Base-by-base conservation (phyloP, 2,888 invertebrate species). In the Melieria omissa region DNA sequence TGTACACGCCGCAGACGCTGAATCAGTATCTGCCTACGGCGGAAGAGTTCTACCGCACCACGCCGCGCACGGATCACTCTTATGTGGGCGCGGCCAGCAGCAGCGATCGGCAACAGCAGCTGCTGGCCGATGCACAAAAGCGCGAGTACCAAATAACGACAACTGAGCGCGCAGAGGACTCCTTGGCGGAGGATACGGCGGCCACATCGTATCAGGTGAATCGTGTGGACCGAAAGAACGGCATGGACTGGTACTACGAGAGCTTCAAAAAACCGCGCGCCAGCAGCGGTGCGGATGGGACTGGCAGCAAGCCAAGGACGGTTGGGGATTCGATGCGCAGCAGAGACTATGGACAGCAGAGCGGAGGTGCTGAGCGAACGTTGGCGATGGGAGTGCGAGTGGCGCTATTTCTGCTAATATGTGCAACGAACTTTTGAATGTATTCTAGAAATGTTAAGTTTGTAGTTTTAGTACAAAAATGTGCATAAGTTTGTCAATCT, bases 211-310 rank as follows among this genome's bases (percentile, higher is more conserved):
- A 76, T 73, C 3, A 70, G 29, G 42, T 74, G 64, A 68, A 76
- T 49, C 83, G 88, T 45, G 83, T 83, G 65, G 83, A 87, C 84
- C 72, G 88, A 84, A 90, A 89, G 75, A 88, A 87, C 76, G 87
- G 90, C 64, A 92, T 92, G 87, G 92, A 92, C 78, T 96, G 96
- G 96, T 96, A 96, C 85, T 95, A 93, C 84, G 92, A 92, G 77
- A 95, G 94, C 85, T 95, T 95, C 82, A 84, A 83, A 54, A 84
- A 83, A 66, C 63, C 71, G 4, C 72, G 72, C 14, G 16, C 52
- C n/a, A 9, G 16, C 65, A 55, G 57, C 60, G 65, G 70, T 44
- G 29, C 69, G 8, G 42, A 69, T n/a, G 65, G 71, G 4, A 41
- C 66, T 1, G 66, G 66, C 41, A 58, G 58, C 42, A 66, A 58